Percentiles rank a stretch among this genome's conserved stretches.
These are phyloP conservation scores for Drosophila fulvimacula DNA, from an alignment of 2,888 invertebrate genomes.

Conservation along the genomic window DNA sequence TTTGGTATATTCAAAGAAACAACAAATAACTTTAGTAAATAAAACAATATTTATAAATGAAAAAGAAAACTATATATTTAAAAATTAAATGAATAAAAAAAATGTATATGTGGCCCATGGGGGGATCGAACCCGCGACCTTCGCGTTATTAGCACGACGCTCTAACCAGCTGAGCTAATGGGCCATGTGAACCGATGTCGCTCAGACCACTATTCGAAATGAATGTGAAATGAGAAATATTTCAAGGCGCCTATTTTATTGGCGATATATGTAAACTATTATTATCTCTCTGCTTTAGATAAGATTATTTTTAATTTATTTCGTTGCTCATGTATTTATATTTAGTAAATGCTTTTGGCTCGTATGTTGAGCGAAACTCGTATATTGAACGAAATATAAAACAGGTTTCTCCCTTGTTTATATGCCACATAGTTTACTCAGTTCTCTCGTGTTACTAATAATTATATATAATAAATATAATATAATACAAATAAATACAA, in stretches of 20 bases:
- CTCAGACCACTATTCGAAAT: conserved; percentile 5
- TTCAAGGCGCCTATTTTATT: not conserved
- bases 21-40: too few relatives aligned
- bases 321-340: not conserved
- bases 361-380: not conserved
- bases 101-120: conserved; percentile 79
- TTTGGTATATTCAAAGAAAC: too few relatives aligned
- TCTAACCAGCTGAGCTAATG: conserved; percentile 86
- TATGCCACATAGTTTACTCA: not conserved
- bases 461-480: not conserved
- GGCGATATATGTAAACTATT: conserved; percentile 5
- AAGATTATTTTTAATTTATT: conserved; percentile 6
- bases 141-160: conserved; percentile 86
- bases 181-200: conserved; percentile 59
- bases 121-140: conserved; percentile 85
- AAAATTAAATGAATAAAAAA: too few relatives aligned
- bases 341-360: not conserved
- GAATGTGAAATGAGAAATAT: not conserved
- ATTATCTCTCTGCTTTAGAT: conserved; percentile 12
- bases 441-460: not conserved
- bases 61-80: too few relatives aligned
- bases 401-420: not conserved
- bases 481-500: not conserved
- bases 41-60: too few relatives aligned
- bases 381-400: not conserved